These are phyloP conservation scores for Prionailurus bengalensis DNA, from an alignment of 2,113 vertebrate genomes.

Conservation along the genomic window DNA sequence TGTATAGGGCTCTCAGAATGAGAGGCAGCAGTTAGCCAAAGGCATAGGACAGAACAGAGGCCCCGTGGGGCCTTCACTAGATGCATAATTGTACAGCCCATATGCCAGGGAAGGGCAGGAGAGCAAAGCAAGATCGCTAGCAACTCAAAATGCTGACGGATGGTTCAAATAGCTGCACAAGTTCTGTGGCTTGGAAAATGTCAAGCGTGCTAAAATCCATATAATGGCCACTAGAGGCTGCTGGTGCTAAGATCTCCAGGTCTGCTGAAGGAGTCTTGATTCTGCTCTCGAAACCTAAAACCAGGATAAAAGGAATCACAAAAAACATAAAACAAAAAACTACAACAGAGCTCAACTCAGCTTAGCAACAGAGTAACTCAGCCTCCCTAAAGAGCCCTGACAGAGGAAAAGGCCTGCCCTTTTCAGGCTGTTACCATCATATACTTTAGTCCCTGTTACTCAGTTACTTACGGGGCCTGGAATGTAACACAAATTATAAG, in stretches of 20 bases:
- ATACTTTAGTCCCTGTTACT: not conserved
- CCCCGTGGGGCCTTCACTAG: not conserved
- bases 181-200: not conserved
- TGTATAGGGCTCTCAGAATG: not conserved
- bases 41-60: not conserved
- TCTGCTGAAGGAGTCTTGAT: not conserved
- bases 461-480: not conserved
- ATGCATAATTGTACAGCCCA: not conserved
- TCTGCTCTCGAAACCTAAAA: not conserved
- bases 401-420: not conserved
- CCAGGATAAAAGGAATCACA: not conserved
- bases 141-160: not conserved
- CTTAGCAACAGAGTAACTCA: not conserved
- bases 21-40: not conserved
- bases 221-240: not conserved
- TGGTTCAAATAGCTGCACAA: not conserved
- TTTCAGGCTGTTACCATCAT: not conserved
- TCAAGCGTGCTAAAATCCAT: not conserved
- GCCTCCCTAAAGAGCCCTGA: not conserved
- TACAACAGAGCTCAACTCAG: not conserved
- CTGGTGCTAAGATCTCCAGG: not conserved
- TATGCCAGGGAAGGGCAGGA: not conserved
- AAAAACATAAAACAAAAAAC: not conserved
- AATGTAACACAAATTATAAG: not conserved
- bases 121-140: not conserved